These are phyloP conservation scores for Pollimyrus isidori DNA, from an alignment of 2,113 vertebrate species.

Conservation along the genomic window DNA sequence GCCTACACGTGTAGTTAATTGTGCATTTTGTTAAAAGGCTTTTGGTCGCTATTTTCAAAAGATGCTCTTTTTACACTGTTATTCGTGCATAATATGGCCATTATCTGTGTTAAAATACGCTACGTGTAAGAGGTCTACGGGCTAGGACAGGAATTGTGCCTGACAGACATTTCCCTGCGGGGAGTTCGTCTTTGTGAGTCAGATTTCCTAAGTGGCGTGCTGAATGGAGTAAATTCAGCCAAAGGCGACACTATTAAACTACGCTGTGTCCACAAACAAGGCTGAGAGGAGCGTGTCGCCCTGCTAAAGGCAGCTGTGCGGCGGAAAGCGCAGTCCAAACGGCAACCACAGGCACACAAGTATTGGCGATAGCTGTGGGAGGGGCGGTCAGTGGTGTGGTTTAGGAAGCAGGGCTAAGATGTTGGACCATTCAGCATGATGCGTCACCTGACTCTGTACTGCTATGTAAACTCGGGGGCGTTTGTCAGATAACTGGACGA, in stretches of 20 bases:
- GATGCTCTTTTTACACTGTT: neutral
- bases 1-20: neutral
- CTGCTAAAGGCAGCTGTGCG: neutral
- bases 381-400: neutral
- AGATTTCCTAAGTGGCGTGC: neutral
- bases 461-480: neutral
- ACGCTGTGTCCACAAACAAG: neutral
- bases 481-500: neutral
- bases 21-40: neutral
- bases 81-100: neutral
- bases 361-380: neutral
- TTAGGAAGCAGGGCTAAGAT: neutral
- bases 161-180: neutral
- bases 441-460: neutral
- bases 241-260: slow-evolving; percentile 3
- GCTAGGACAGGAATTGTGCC: neutral
- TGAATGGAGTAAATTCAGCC: slow-evolving; percentile 5
- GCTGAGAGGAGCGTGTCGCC: neutral
- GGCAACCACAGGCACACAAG: neutral
- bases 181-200: neutral
- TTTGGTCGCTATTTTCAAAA: neutral
- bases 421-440: neutral
- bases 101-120: neutral
- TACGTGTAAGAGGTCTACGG: neutral
- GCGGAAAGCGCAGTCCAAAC: neutral